Conservation (phyloP, 2,113 vertebrate genomes). For the Myotis yumanensis region DNA sequence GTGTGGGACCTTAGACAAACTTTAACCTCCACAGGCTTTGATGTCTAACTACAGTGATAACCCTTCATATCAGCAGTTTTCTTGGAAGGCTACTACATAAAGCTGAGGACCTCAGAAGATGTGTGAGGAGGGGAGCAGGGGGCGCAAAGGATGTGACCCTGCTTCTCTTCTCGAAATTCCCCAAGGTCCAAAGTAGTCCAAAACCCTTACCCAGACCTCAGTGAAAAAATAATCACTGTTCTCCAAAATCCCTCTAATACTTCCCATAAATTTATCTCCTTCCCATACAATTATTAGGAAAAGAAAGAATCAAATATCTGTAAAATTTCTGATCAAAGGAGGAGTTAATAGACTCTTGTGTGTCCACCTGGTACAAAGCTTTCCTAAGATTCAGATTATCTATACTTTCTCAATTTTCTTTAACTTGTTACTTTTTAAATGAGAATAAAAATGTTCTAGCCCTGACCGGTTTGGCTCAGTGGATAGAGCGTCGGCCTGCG, state of each 20-base stretch:
- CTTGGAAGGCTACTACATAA: neutral
- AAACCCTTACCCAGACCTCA: neutral
- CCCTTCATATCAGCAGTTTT: neutral
- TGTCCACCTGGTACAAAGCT: neutral
- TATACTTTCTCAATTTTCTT: neutral
- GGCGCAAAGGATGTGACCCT: neutral
- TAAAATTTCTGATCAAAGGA: neutral
- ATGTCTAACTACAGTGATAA: neutral
- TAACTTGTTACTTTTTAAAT: neutral
- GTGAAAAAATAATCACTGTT: neutral
- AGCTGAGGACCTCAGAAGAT: neutral
- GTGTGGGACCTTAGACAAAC: neutral
- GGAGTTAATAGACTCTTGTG: neutral
- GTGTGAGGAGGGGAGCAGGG: fast-evolving
- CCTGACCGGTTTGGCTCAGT: too few species aligned
- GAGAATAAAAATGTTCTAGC: neutral
- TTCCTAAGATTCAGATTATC: neutral
- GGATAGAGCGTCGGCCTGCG: too few species aligned
- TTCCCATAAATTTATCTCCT: neutral
- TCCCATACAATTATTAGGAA: neutral
- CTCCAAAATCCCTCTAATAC: neutral
- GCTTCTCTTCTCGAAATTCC: neutral
- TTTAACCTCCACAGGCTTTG: neutral
- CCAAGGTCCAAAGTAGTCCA: neutral
- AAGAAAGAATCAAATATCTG: neutral